phyloP scores from a whole-genome alignment of 64 coral and sea anemone species.

The Dendrophyllia cribrosa region DNA sequence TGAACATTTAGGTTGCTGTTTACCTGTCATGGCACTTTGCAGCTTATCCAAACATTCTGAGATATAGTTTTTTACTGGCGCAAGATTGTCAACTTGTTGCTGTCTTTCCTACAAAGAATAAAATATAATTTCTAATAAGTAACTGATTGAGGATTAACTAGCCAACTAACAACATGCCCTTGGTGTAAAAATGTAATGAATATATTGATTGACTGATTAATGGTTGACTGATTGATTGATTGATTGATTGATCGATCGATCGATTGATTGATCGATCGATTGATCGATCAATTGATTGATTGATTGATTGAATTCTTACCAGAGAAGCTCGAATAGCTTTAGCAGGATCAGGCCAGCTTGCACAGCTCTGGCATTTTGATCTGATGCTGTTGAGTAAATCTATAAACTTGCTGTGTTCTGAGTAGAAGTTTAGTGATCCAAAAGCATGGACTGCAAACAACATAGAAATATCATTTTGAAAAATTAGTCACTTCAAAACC shows the following conservation, averaged over 20 bases:
- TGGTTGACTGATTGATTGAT: too few relatives aligned
- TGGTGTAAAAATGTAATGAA: too few relatives aligned
- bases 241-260: too few relatives aligned
- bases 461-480: background rate
- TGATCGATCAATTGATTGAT: too few relatives aligned
- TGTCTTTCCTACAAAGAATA: conserved; percentile 74
- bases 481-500: background rate
- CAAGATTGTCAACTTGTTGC: conserved; percentile 89
- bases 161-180: too few relatives aligned
- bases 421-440: conserved; percentile 88
- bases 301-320: conserved; percentile 50
- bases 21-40: conserved; percentile 91
- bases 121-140: background rate
- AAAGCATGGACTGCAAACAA: conserved; percentile 84
- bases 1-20: too few relatives aligned
- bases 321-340: conserved; percentile 79
- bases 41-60: conserved; percentile 93
- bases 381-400: conserved; percentile 85
- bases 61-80: conserved; percentile 85
- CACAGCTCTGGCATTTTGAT: conserved; percentile 78
- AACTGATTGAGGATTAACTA: too few relatives aligned
- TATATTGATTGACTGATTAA: too few relatives aligned
- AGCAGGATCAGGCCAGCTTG: conserved; percentile 82
- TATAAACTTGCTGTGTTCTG: conserved; percentile 92
- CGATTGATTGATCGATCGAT: too few relatives aligned